A percentile compares a stretch with the other conserved stretches of the same genome.
Evolutionary conservation across 2,888 invertebrate species (phyloP).

Genomic region (Chymomyza fuscimana): DNA sequence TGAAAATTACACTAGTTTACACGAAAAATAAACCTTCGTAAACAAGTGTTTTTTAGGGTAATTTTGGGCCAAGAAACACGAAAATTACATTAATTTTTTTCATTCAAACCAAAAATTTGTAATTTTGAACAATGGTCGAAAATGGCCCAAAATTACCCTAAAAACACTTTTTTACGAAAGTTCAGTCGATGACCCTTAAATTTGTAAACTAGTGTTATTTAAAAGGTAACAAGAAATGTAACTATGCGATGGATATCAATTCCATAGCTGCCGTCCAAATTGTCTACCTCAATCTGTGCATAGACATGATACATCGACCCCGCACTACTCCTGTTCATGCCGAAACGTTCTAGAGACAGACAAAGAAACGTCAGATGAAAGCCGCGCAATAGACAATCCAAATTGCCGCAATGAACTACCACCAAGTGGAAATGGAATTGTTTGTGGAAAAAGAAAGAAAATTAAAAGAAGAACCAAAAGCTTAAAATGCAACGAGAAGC

Average conservation of each 20-base stretch:
- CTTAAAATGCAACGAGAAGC: background rate
- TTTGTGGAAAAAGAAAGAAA: constrained; percentile 14
- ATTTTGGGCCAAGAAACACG: too few species aligned
- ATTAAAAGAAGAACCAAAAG: background rate
- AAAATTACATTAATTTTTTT: too few species aligned
- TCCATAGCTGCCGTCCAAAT: constrained; percentile 34
- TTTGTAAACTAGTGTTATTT: too few species aligned
- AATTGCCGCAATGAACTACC: constrained; percentile 5
- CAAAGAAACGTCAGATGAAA: constrained; percentile 16
- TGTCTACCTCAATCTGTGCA: constrained; percentile 16
- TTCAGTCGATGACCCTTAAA: too few species aligned
- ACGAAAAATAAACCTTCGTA: too few species aligned
- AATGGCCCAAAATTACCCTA: too few species aligned
- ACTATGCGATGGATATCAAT: constrained; percentile 62
- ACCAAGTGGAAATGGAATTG: constrained; percentile 9
- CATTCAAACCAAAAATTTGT: too few species aligned
- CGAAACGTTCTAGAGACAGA: too few species aligned
- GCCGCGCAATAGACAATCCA: background rate
- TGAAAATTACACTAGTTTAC: constrained; percentile 49
- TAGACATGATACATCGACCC: background rate
- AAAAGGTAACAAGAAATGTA: constrained; percentile 62
- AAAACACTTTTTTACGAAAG: too few species aligned
- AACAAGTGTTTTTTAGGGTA: too few species aligned
- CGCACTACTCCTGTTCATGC: constrained; percentile 15
- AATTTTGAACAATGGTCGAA: too few species aligned